A percentile compares a stretch with the other conserved stretches of the same genome.
These are phyloP conservation scores for Triops cancriformis DNA, from an alignment of 1,140 invertebrate genomes.

Conservation along the genomic window DNA sequence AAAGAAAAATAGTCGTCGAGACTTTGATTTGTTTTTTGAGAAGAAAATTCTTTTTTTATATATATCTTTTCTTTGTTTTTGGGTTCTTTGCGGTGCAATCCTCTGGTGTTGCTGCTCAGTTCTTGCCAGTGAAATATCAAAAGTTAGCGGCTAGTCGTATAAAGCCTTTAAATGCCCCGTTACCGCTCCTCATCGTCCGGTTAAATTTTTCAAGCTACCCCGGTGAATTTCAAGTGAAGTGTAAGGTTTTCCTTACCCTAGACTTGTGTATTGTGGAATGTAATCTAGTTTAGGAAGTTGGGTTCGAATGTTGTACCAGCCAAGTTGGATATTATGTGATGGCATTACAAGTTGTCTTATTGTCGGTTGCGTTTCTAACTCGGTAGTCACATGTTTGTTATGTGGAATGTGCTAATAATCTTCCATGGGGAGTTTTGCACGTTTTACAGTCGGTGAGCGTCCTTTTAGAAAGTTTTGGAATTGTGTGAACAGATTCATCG, in stretches of 20 bases:
- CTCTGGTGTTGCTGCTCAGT: not conserved
- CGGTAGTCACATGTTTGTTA: not conserved
- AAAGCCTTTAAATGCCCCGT: not conserved
- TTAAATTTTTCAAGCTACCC: not conserved
- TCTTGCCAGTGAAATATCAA: slow-evolving; percentile 1
- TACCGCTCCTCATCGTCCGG: too few relatives aligned
- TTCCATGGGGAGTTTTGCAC: not conserved
- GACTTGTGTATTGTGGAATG: not conserved
- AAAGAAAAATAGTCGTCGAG: not conserved
- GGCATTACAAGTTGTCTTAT: not conserved
- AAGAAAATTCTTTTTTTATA: not conserved
- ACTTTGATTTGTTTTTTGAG: too few relatives aligned
- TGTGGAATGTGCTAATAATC: not conserved
- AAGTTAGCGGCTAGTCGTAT: not conserved
- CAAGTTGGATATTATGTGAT: not conserved
- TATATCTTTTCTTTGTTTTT: not conserved
- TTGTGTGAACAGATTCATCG: not conserved
- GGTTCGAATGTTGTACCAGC: not conserved
- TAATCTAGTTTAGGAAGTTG: not conserved
- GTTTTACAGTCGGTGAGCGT: too few relatives aligned
- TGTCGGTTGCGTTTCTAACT: not conserved
- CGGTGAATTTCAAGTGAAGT: not conserved
- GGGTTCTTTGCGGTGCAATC: not conserved
- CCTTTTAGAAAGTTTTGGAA: not conserved
- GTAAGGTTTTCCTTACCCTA: not conserved